Base-by-base conservation (phyloP, 2,888 invertebrate genomes). In the Calephelis perditalis region DNA sequence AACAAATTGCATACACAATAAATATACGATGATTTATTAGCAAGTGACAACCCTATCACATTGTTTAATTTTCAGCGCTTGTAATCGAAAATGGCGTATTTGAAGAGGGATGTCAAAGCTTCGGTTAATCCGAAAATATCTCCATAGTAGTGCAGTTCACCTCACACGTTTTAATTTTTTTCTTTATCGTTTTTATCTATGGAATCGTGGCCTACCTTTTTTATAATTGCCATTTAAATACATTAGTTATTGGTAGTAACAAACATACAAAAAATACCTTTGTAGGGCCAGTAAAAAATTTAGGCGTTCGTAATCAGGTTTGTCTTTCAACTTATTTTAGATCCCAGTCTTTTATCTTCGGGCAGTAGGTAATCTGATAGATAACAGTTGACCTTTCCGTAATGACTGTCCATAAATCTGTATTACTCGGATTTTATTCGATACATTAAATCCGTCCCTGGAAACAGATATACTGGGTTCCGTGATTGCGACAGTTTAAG, bases 361-460 rank as follows among this genome's bases (percentile, higher is more conserved):
- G 10, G 49, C 15, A 15, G 47, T 47, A 8, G 1, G 15, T 47
- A 26, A 49, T 49, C 49, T 49, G 49, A 15, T 15, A 47, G 47
- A 47, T 47, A 15, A 47, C 47, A 12, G 47, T 49, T 49, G 49
- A 49, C 49, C 49, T 26, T 49, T 49, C 49, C 49, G 49, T 26
- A 10, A 49, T 49, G 49, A n/a, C 26, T 15, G 49, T 9, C 49
- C 26, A 49, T 49, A 49, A 49, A 49, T 49, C 49, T 5, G 49
- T 15, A 26, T 49, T 49, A 49, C 9, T 9, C 49, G 10, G 49
- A 26, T 26, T 49, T 49, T 49, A 26, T 12, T 40, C 49, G 49
- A 49, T 49, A 49, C 49, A 26, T 49, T 10, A 26, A 49, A 49
- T 49, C 49, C 8, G 9, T 2, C 40, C 40, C 40, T 8, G 40